Evolutionary conservation across 2,113 vertebrate genomes (phyloP), one percentile per base, ranked within the genome.

Genomic region (Eublepharis macularius): DNA sequence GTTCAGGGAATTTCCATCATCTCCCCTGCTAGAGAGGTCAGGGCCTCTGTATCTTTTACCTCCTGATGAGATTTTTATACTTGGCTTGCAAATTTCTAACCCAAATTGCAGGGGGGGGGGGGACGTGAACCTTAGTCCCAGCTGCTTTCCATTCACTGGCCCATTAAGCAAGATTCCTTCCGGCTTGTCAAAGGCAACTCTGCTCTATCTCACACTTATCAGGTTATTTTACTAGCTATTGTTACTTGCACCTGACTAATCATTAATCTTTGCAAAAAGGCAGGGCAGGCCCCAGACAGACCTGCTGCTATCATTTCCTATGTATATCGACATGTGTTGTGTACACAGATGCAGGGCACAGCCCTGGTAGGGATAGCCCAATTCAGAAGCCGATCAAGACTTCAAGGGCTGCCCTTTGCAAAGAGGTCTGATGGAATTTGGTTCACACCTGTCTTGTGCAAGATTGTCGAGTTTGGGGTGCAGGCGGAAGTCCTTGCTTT

Each of bases 201-300:
- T 91, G 76, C 69, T 80, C 76, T 63, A 87, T 90, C 90, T 12
- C 0, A 0, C 75, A 11, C 86, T 81, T 81, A 93, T 93, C 91
- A 0, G 82, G 4, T 65, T 34, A 2, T 88, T 92, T 86, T 54
- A 76, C 78, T 57, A 5, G 63, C 81, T 73, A 47, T 0, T 14
- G 85, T 74, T 24, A 76, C 81, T 83, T 26, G 45, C 10, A 0
- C 76, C 63, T 13, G 51, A 57, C 9, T 92, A 93, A 93, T 94
- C 75, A 92, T 94, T 92, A 92, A 94, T 87, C 90, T 86, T 81
- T 36, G 0, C 4, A 26, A 39, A 66, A 47, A 1, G 81, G 76
- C 49, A 4, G 78, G 81, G 14, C 36, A 6, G 54, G 88, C 63
- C 65, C 80, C 0, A 0, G 9, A 63, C 84, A 77, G 45, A 41